Evolutionary conservation across 2,797 vertebrate genomes (phyloP).

Genomic region (Thunnus albacares): DNA sequence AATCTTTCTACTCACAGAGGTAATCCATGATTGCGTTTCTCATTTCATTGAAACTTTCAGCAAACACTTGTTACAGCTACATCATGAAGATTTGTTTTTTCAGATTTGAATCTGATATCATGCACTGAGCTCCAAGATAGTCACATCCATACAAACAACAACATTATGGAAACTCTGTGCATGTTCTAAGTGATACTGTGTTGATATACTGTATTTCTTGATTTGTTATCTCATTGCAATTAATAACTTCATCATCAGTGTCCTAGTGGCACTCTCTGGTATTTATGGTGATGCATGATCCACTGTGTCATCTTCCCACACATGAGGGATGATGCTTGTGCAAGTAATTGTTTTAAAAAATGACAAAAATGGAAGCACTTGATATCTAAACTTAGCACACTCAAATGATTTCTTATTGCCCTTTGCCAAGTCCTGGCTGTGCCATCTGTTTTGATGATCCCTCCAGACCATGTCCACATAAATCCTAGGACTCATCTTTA

Average conservation of each 20-base stretch:
- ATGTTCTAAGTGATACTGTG: neutral
- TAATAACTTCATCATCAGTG: neutral
- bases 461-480: neutral
- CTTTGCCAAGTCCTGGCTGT: neutral
- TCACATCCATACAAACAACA: neutral
- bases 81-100: neutral
- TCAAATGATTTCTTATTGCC: neutral
- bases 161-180: neutral
- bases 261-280: neutral
- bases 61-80: neutral
- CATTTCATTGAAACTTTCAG: neutral
- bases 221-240: neutral
- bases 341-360: neutral
- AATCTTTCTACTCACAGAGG: neutral
- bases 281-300: neutral
- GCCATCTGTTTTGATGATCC: neutral
- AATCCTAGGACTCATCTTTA: neutral
- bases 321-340: neutral
- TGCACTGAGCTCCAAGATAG: neutral
- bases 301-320: neutral
- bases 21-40: neutral
- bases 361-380: neutral
- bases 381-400: constrained; percentile 7
- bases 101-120: too few relatives aligned
- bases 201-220: neutral